Base-by-base conservation (phyloP, 2,797 vertebrate genomes). In the Cygnus olor region DNA sequence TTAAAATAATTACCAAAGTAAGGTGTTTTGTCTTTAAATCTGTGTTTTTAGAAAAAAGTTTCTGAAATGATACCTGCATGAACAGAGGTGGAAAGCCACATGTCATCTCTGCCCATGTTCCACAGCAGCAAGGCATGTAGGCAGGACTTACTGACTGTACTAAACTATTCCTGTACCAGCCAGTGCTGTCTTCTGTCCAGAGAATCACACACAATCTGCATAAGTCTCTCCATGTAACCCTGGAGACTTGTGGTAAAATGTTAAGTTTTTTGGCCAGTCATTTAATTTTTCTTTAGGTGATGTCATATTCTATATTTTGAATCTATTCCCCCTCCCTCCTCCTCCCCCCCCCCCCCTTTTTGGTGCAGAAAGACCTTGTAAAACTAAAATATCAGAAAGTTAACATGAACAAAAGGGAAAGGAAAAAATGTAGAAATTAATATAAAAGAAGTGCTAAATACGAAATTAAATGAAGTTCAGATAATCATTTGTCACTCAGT, bases 391-490 rank as follows among this genome's bases (percentile, higher is more conserved):
- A 56, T 80, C 49, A 30, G 32, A 66, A 92, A 79, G 15, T 70
- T 47, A 61, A 81, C 11, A 11, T 56, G 77, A 95, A 90, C 56
- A 86, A 94, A 91, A 90, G 32, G 25, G 25, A 47, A 64, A 81
- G 91, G 70, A 90, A 88, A 85, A 87, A 91, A 54, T 88, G 71
- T 61, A 71, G 53, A 22, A 90, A 10, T 14, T 28, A 88, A 13
- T n/a, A 91, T 89, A 80, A 94, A 94, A 90, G 42, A 93, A 95
- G 85, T 87, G 84, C 83, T 92, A 83, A 90, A 93, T 91, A 54
- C 91, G 71, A 94, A 94, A 93, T 90, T 51, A 90, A 96, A 93
- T 91, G 69, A 93, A 91, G 14, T 94, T 92, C 51, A 93, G 54
- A 85, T 93, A 93, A 94, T 93, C 4, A 90, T 89, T 61, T 92